Base-by-base conservation (phyloP, 2,113 vertebrate species). In the Hemicordylus capensis region DNA sequence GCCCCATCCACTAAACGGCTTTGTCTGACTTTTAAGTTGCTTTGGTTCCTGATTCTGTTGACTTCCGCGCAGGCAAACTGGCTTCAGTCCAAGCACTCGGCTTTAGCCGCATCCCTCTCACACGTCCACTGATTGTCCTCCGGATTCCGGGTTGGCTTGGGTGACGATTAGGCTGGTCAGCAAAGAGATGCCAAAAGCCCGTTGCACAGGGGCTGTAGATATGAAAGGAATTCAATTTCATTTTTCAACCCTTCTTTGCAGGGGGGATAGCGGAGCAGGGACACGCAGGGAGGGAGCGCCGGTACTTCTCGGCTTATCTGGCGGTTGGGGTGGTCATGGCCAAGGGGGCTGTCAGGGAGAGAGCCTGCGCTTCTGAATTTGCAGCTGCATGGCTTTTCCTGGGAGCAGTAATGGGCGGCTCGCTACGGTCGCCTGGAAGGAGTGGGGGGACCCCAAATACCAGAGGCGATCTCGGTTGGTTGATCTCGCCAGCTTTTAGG, bases 371-470 rank as follows among this genome's bases (percentile, higher is more conserved):
- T n/a, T n/a, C n/a, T n/a, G n/a, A n/a, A n/a, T n/a, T n/a, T n/a
- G n/a, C n/a, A n/a, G n/a, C n/a, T n/a, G n/a, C n/a, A n/a, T n/a
- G n/a, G n/a, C n/a, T n/a, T 66, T 26, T 51, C 63, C 2, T 12
- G 2, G 44, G 28, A 24, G n/a, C 63, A 44, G 3, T 12, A 0
- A 9, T 14, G 17, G 12, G n/a, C 81, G 31, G 56, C 69, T 75
- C 56, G 2, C 1, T 2, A 17, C 28, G 8, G 73, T 44, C 44
- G 14, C 28, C 5, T 6, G 8, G 17, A 17, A 0, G 1, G 6
- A 22, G 31, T 1, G 5, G 6, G 14, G 8, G 2, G 37, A 26
- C 14, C 42, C n/a, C n/a, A n/a, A n/a, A n/a, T n/a, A n/a, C n/a
- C n/a, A n/a, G n/a, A n/a, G n/a, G n/a, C n/a, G n/a, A n/a, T n/a